These are phyloP conservation scores for Rugalucina vietnamica DNA, from an alignment of 2,888 invertebrate genomes.

Conservation along the genomic window DNA sequence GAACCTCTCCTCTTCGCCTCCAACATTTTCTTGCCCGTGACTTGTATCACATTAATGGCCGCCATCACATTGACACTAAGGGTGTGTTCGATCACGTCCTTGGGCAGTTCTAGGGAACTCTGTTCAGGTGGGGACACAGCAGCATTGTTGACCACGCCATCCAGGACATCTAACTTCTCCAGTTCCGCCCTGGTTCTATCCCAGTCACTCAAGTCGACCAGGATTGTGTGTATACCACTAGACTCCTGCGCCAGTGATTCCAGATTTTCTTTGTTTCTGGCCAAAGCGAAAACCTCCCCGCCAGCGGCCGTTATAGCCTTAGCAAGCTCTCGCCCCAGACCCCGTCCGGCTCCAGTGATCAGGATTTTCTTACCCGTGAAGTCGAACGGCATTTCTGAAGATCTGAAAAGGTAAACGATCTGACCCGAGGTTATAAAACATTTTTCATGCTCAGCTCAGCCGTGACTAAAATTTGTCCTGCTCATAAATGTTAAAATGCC, in stretches of 20 bases:
- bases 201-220: constrained; percentile 28
- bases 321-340: constrained; percentile 18
- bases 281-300: constrained; percentile 21
- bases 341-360: constrained; percentile 39
- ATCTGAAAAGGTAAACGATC: not conserved
- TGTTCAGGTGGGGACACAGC: constrained; percentile 80
- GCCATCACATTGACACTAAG: constrained; percentile 20
- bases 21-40: constrained; percentile 17
- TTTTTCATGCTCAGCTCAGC: too few species aligned
- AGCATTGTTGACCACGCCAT: constrained; percentile 31
- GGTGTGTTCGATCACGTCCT: constrained; percentile 84
- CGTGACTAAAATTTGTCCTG: too few species aligned
- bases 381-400: constrained; percentile 11
- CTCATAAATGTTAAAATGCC: too few species aligned
- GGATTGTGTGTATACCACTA: not conserved
- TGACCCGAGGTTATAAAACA: too few species aligned
- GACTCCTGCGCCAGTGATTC: constrained; percentile 9
- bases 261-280: constrained; percentile 1
- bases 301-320: not conserved
- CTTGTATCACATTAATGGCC: constrained; percentile 30
- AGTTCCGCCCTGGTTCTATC: constrained; percentile 22
- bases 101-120: constrained; percentile 4
- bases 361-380: constrained; percentile 24
- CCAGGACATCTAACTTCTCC: constrained; percentile 12
- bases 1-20: constrained; percentile 12